Evolutionary conservation across 2,113 vertebrate genomes (phyloP), one percentile per base, ranked within the genome.

Genomic region (Clarias gariepinus): DNA sequence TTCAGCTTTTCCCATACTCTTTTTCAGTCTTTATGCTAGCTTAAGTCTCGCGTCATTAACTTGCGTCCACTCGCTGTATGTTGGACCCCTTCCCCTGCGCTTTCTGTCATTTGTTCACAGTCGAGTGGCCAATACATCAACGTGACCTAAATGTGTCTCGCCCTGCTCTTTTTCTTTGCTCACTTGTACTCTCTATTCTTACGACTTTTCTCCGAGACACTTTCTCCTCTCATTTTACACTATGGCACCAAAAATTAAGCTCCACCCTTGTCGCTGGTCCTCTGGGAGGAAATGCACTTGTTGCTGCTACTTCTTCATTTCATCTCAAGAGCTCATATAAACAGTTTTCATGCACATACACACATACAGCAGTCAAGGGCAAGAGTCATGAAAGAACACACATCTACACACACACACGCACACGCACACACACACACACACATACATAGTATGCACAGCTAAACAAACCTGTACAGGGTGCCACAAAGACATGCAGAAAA

Each of bases 101-200:
- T 94, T 95, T 93, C 92, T 95, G 93, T 95, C 95, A 95, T 93
- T 95, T 92, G 93, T 95, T 95, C 94, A 95, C 93, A 94, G 93
- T 93, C 91, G 92, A 95, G 91, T 95, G 93, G 91, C 94, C 94
- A 94, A 95, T 95, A 93, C 92, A 92, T 95, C 95, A 91, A 91
- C 87, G 88, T 94, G 94, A 95, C 95, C 95, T 94, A 94, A 95
- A 96, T 96, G 93, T 95, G 95, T 95, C 95, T 95, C 91, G 77
- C 88, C 87, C 85, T 89, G 91, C 90, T 87, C 88, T 52, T 87
- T 89, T 86, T 87, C 88, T 79, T 69, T 82, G 80, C 84, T 85
- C 89, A 85, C 89, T 86, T 82, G 68, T 78, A 85, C 89, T 87
- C 89, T 86, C 76, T 80, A 6, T 79, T 79, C 36, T 77, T 66